Evolutionary conservation across 1,140 invertebrate genomes (phyloP).

Genomic region (Kradibia gibbosae): DNA sequence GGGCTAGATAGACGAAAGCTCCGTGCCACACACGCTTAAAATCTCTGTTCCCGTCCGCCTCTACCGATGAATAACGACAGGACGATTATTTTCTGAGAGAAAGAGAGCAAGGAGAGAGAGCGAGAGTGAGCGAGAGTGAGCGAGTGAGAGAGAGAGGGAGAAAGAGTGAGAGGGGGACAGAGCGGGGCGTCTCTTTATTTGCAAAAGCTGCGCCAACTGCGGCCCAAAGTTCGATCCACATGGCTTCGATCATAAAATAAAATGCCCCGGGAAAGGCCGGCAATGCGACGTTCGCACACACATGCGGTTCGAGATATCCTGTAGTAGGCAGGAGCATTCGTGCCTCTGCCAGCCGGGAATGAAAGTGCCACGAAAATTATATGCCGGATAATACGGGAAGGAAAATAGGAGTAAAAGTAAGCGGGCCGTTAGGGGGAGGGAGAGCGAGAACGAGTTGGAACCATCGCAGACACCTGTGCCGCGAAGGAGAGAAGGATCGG

Average conservation of each 20-base stretch:
- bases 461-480: constrained; percentile 25
- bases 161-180: too few relatives aligned
- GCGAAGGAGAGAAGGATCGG: constrained; percentile 11
- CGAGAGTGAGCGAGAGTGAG: constrained; percentile 29
- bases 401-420: constrained; percentile 34
- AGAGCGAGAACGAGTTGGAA: not conserved
- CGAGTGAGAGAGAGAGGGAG: not conserved
- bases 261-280: not conserved
- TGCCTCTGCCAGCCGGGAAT: constrained; percentile 31
- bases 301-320: not conserved
- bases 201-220: not conserved
- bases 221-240: not conserved
- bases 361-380: constrained; percentile 51
- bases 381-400: constrained; percentile 40
- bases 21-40: too few relatives aligned
- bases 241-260: not conserved
- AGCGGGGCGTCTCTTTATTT: too few relatives aligned
- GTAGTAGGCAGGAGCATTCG: not conserved
- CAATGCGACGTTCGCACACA: constrained; percentile 1
- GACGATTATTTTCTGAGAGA: too few relatives aligned
- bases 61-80: too few relatives aligned
- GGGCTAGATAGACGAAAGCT: not conserved
- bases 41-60: too few relatives aligned
- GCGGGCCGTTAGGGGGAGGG: not conserved
- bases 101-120: too few relatives aligned